Evolutionary conservation across 2,888 invertebrate genomes (phyloP), one percentile per base, ranked within the genome.

Genomic region (Rosalia funebris): DNA sequence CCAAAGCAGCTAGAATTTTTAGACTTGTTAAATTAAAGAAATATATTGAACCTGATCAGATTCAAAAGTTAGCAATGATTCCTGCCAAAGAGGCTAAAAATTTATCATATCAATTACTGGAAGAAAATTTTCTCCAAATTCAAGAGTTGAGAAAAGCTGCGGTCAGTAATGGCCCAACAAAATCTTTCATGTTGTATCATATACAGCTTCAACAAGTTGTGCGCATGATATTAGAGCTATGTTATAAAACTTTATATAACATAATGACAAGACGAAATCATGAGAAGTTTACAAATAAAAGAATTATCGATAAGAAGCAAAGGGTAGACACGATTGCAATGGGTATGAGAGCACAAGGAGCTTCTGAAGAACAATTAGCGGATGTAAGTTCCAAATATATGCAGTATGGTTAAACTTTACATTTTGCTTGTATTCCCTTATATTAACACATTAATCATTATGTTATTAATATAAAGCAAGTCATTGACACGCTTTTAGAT

Each of bases 81-180:
- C 93, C 95, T 0, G 91, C 93, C 16, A 98, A 97, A 79, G 95
- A 96, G 79, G 93, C 95, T 1, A 97, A 97, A 78, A 88, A 92
- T 65, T 81, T 96, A 10, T 90, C 95, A 0, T 96, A 96, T 80
- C 90, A 88, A 68, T 82, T 98, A 65, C 83, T 95, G 46, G 91
- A 93, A 77, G 93, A 96, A 75, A 90, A 91, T 77, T 89, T 88
- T 69, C 81, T 89, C 17, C 87, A 89, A 12, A 70, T 71, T 36
- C 87, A 92, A 82, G 91, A 93, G 54, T 85, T 94, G 73, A 75
- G 75, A 57, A 78, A 77, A 64, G 65, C 76, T 0, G 53, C 73
- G 47, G 55, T 46, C 14, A 57, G 55, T 25, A 68, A 60, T 50
- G 90, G 90, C 0, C 91, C 93, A 20, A 90, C 91, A 0, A 93